Evolutionary conservation across 2,888 invertebrate species (phyloP).

Genomic region (Dasypogon diadema): DNA sequence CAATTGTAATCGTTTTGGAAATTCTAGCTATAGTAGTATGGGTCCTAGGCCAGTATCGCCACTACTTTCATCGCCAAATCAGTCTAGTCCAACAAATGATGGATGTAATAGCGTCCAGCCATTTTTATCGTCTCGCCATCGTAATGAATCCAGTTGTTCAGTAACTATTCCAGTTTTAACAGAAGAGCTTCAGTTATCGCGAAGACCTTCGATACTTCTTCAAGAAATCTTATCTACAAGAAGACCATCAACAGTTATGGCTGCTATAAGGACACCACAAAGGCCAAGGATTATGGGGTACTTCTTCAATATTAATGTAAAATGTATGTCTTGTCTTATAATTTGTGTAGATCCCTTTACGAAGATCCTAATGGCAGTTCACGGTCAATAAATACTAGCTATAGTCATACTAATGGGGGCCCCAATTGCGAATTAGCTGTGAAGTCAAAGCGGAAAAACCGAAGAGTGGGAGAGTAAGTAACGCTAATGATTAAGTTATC

Average conservation of each 20-base stretch:
- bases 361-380: conserved; percentile 61
- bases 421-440: conserved; percentile 57
- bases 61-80: conserved; percentile 37
- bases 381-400: conserved; percentile 61
- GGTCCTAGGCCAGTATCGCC: conserved; percentile 47
- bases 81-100: conserved; percentile 13
- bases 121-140: conserved; percentile 51
- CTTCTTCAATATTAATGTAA: conserved; percentile 15
- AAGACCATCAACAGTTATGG: conserved; percentile 75
- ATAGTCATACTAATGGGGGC: conserved; percentile 53
- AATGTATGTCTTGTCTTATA: background rate
- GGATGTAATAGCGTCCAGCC: conserved; percentile 19
- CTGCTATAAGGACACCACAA: conserved; percentile 66
- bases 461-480: conserved; percentile 70
- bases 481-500: no score
- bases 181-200: conserved; percentile 65
- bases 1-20: conserved; percentile 23
- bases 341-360: conserved; percentile 58
- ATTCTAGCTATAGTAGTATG: conserved; percentile 38
- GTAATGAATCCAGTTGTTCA: conserved; percentile 62
- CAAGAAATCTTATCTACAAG: conserved; percentile 68
- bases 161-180: conserved; percentile 57
- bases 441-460: conserved; percentile 65
- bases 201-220: conserved; percentile 66
- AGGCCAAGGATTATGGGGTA: conserved; percentile 63